Percentiles rank a stretch among this genome's conserved stretches.
These are phyloP conservation scores for Lagopus leucura DNA, from an alignment of 2,113 vertebrate genomes.

Conservation along the genomic window DNA sequence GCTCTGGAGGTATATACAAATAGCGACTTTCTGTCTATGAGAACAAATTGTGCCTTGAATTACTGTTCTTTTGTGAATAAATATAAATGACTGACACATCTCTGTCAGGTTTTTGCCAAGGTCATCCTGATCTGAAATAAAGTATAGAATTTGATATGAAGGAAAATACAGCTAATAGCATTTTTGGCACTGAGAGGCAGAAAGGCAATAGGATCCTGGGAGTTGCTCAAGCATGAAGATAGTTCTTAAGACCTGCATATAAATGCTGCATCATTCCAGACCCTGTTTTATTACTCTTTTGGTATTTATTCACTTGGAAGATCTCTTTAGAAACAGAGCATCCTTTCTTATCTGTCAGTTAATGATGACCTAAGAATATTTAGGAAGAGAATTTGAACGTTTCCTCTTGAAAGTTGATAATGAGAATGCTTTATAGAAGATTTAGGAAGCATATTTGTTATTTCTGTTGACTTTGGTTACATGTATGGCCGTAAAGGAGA, in stretches of 20 bases:
- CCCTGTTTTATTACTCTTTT: background rate
- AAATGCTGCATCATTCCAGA: background rate
- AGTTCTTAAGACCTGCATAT: background rate
- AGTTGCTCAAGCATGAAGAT: background rate
- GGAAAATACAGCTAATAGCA: background rate
- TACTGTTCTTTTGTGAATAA: background rate
- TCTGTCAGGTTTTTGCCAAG: background rate
- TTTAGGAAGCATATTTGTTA: background rate
- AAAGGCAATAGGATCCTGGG: background rate
- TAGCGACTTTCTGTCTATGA: background rate
- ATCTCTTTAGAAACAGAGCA: background rate
- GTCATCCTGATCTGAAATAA: slow-evolving; percentile 13
- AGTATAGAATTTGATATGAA: background rate
- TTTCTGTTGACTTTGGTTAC: background rate
- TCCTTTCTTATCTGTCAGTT: background rate
- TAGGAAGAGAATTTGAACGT: background rate
- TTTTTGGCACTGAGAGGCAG: slow-evolving; percentile 18
- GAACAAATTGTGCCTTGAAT: background rate
- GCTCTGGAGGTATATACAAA: background rate
- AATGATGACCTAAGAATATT: background rate
- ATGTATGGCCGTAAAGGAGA: background rate
- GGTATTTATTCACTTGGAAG: background rate
- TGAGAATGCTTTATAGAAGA: background rate
- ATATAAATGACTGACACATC: background rate
- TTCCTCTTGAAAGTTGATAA: background rate